Base-by-base conservation (phyloP, 2,113 vertebrate species). In the Cryptoleucopteryx plumbea region DNA sequence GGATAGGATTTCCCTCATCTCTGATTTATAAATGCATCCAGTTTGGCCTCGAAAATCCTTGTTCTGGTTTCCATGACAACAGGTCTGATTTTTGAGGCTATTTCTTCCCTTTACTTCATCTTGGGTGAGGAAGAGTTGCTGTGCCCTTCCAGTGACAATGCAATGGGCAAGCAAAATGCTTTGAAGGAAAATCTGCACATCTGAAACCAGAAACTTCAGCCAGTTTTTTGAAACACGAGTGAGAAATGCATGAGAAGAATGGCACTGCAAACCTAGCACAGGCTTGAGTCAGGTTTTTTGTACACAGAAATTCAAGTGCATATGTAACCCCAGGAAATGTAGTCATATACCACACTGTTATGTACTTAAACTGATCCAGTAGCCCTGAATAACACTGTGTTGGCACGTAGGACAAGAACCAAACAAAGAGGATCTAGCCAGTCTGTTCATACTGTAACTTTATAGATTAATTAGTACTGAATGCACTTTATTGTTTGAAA, bases 31-130 rank as follows among this genome's bases (percentile, higher is more conserved):
- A 94, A 75, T 59, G 66, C 81, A 70, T 90, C 70, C 38, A 61
- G 55, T 94, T 90, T 74, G 95, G 90, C 83, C 91, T 95, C 0
- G 3, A 84, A 86, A 93, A 82, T 92, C 67, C 82, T 85, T 82
- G 25, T 68, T 94, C 93, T 86, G 45, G 95, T 97, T 97, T 91
- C 97, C 85, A 94, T 96, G 97, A 43, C 94, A 96, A 97, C 97
- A 78, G 19, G 32, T 52, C 68, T 88, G 87, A 73, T 67, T 95
- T 96, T 89, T 75, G 70, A 84, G 74, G 61, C 86, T 94, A 48
- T 95, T 95, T 91, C 88, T 93, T 82, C 67, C 38, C 66, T 14
- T 87, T 59, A 2, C 73, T 86, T 96, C 58, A 23, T 96, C 73
- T 93, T 45, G 78, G 29, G 34, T 92, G 56, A 78, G 63, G 58